Evolutionary conservation across 2,888 invertebrate genomes (phyloP), one percentile per base, ranked within the genome.

Genomic region (Leptodirus hochenwartii): DNA sequence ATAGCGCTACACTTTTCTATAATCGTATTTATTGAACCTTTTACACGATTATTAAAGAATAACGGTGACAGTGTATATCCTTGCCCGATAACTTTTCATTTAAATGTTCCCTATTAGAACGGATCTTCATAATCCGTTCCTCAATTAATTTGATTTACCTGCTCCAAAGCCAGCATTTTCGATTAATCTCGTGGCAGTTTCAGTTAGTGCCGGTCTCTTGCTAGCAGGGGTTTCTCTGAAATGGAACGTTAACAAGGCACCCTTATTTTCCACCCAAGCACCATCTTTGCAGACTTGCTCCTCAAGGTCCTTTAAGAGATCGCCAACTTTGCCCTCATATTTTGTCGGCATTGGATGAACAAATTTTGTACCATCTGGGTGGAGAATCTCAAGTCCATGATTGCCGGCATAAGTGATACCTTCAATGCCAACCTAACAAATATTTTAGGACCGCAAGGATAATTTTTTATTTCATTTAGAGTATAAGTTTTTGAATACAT

Each of bases 231-330:
- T 78, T 56, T 85, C 84, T 5, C 85, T 70, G 56, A 72, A 87
- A 52, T 87, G 87, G 64, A 82, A 85, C 3, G 87, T 85, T 22
- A 87, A 56, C 5, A 85, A 55, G 0, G 84, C 78, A 0, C 85
- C 85, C 50, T 87, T 87, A 56, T 85, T 85, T 52, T 87, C 87
- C 5, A 87, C 85, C 85, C 87, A 87, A 1, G 85, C 84, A 3
- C 87, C 85, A 44, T 85, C 81, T 39, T 65, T 70, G 51, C 84
- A 85, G 3, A 84, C 73, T 58, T 77, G 75, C 49, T 84, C 84
- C 48, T 87, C 84, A 25, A 87, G 58, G 1, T 73, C 65, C 46
- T 81, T 78, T 41, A 84, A 65, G 20, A 87, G 58, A 32, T 68
- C 68, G 9, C 70, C 74, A 17, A 82, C 81, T 53, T 80, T 81